phyloP scores from a whole-genome alignment of 2,888 invertebrate genomes.

The Athalia rosae region DNA sequence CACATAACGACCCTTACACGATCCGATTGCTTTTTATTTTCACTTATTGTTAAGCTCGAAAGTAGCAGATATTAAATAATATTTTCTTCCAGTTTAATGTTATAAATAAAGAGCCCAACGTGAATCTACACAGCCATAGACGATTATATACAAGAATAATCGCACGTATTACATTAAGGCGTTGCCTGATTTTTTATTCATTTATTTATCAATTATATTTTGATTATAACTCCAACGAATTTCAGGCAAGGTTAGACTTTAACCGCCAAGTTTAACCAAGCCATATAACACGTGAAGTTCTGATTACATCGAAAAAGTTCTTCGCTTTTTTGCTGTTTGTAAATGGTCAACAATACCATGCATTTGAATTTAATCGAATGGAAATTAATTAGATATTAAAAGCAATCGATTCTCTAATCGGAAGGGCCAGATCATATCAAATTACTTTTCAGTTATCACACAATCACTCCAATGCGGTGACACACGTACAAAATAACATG shows the following conservation, averaged over 20 bases:
- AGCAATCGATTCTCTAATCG: conserved; percentile 46
- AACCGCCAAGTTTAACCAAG: conserved; percentile 70
- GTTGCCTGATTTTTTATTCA: background rate
- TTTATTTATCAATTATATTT: background rate
- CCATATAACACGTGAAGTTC: conserved; percentile 53
- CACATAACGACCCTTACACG: conserved; percentile 68
- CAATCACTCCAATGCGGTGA: conserved; percentile 68
- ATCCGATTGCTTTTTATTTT: conserved; percentile 31
- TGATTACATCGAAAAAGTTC: background rate
- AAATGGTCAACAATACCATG: no score
- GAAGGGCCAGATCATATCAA: conserved; percentile 69
- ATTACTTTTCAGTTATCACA: conserved; percentile 71
- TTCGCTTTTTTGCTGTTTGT: background rate
- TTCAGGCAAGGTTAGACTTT: conserved; percentile 65
- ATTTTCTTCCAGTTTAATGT: background rate
- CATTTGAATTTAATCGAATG: background rate
- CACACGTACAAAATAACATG: conserved; percentile 61
- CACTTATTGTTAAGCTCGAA: background rate
- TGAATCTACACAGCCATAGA: background rate
- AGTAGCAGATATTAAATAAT: background rate
- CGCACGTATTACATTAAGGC: background rate
- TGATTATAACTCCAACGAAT: conserved; percentile 32
- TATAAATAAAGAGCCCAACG: background rate
- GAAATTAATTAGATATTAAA: conserved; percentile 6
- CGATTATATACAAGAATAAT: conserved; percentile 4